Conservation (phyloP, 2,797 vertebrate genomes). For the Microctenopoma stevenorrisi region DNA sequence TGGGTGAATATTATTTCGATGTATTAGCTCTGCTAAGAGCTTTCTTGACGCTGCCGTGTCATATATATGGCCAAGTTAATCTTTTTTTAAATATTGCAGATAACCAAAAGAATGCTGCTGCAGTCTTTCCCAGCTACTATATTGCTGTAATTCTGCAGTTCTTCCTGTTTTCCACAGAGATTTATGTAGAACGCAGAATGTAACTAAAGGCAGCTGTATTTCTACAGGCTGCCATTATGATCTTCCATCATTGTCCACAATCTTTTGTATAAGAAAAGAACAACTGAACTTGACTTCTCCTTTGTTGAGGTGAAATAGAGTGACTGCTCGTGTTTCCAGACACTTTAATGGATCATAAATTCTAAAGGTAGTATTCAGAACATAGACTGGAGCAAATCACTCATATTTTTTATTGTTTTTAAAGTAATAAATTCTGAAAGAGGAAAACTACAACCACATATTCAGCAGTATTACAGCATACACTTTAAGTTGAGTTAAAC, state of each 20-base stretch:
- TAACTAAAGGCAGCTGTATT: slow-evolving; percentile 2
- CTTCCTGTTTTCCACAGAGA: slow-evolving; percentile 16
- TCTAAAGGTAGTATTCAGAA: slow-evolving; percentile 21
- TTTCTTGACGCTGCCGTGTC: background rate
- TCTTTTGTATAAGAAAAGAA: background rate
- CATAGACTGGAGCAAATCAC: background rate
- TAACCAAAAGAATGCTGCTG: slow-evolving; percentile 25
- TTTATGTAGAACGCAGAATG: slow-evolving; percentile 29
- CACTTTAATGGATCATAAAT: slow-evolving; percentile 25
- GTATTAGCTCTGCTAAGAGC: slow-evolving; percentile 9
- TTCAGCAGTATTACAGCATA: background rate
- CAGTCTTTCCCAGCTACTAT: slow-evolving; percentile 50
- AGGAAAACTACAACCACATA: background rate
- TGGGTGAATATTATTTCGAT: slow-evolving; percentile 9
- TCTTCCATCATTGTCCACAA: background rate
- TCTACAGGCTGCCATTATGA: background rate
- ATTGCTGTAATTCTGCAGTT: slow-evolving; percentile 42
- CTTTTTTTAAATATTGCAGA: slow-evolving; percentile 13
- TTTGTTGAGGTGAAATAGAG: slow-evolving; percentile 9
- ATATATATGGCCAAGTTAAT: slow-evolving; percentile 15
- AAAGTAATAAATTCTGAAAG: background rate
- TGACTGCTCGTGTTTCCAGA: slow-evolving; percentile 31
- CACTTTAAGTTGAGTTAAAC: background rate
- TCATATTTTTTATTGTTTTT: slow-evolving; percentile 18
- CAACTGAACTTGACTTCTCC: background rate